These are phyloP conservation scores for Cetoscarus ocellatus DNA, from an alignment of 2,797 vertebrate species.

Conservation along the genomic window DNA sequence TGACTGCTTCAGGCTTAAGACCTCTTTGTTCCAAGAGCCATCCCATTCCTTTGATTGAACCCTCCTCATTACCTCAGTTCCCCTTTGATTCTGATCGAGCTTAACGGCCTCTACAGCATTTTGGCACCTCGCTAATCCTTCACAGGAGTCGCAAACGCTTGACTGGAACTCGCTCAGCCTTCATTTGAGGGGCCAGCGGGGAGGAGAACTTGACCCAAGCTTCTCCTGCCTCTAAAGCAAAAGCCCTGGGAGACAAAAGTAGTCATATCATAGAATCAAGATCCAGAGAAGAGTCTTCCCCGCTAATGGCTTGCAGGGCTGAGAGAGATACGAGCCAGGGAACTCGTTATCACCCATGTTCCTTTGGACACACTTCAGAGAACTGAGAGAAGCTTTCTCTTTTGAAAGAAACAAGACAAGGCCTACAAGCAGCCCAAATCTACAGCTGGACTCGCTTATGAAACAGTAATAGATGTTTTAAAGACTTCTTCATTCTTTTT, in stretches of 20 bases:
- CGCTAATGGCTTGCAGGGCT: constrained; percentile 69
- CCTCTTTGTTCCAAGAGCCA: constrained; percentile 60
- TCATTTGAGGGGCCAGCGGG: constrained; percentile 48
- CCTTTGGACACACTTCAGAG: constrained; percentile 68
- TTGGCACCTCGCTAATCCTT: constrained; percentile 65
- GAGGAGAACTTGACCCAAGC: neutral
- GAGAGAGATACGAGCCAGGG: constrained; percentile 35
- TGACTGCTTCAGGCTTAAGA: constrained; percentile 42
- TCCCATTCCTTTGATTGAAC: constrained; percentile 63
- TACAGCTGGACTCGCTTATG: constrained; percentile 24
- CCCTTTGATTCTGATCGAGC: constrained; percentile 60
- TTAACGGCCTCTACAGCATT: constrained; percentile 35
- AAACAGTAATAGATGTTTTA: constrained; percentile 46
- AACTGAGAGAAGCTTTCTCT: constrained; percentile 37
- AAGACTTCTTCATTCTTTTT: constrained; percentile 44
- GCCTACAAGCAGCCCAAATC: constrained; percentile 54
- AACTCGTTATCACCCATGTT: constrained; percentile 77
- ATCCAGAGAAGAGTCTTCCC: constrained; percentile 36
- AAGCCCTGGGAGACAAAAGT: constrained; percentile 46
- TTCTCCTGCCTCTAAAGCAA: constrained; percentile 29
- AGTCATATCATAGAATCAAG: constrained; percentile 30
- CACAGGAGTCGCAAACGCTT: constrained; percentile 17
- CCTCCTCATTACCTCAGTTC: constrained; percentile 58
- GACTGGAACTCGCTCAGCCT: constrained; percentile 49
- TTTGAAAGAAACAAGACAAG: constrained; percentile 52